Conservation (phyloP, 1,140 invertebrate genomes). For the Drosophila biarmipes region DNA sequence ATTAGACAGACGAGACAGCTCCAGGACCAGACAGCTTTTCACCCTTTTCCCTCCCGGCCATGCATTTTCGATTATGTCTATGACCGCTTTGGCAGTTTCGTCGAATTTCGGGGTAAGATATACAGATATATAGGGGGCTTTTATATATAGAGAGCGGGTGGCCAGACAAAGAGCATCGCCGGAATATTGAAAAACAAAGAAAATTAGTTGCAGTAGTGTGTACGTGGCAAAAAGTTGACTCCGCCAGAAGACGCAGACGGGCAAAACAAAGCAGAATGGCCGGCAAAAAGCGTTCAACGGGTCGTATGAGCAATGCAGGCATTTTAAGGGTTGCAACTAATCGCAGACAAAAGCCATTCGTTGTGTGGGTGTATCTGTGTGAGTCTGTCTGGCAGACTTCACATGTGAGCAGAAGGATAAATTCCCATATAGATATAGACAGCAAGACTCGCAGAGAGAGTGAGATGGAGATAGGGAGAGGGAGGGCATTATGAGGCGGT, state of each 20-base stretch:
- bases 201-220: slow-evolving; percentile 65
- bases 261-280: slow-evolving; percentile 33
- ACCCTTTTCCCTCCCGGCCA: not conserved
- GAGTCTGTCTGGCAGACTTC: slow-evolving; percentile 43
- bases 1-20: slow-evolving; percentile 56
- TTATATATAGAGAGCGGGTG: not conserved
- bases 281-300: slow-evolving; percentile 50
- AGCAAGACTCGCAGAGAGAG: not conserved
- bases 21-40: slow-evolving; percentile 16
- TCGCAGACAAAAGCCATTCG: slow-evolving; percentile 62
- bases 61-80: slow-evolving; percentile 64
- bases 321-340: slow-evolving; percentile 81
- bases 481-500: not conserved
- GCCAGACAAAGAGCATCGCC: slow-evolving; percentile 27
- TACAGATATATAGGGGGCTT: not conserved
- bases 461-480: not conserved
- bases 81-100: slow-evolving; percentile 63
- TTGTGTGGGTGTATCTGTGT: slow-evolving; percentile 19
- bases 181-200: slow-evolving; percentile 80
- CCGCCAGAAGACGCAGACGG: slow-evolving; percentile 53
- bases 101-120: slow-evolving; percentile 18
- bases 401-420: slow-evolving; percentile 22
- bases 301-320: slow-evolving; percentile 74
- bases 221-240: slow-evolving; percentile 56
- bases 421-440: not conserved